A percentile compares a stretch with the other conserved stretches of the same genome.
phyloP scores from a whole-genome alignment of 2,797 vertebrate genomes.

The Eremophila alpestris region DNA sequence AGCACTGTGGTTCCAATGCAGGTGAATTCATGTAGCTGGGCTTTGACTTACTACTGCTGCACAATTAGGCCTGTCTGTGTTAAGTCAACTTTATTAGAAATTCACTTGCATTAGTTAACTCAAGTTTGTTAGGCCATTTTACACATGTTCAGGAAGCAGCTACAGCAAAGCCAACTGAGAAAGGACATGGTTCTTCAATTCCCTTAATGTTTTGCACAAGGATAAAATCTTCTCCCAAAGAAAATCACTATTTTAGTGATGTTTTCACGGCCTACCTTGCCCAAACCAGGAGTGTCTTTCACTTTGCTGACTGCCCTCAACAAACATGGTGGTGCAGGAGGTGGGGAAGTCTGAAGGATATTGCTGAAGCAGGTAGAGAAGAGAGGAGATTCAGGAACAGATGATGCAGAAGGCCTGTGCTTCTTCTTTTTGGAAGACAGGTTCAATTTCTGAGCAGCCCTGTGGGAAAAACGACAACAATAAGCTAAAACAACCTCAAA shows the following conservation, averaged over 20 bases:
- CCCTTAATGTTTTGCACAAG: neutral
- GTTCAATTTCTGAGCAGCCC: conserved; percentile 97
- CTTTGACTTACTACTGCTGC: neutral
- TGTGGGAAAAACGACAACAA: conserved; percentile 57
- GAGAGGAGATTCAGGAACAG: conserved; percentile 84
- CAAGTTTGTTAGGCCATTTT: neutral
- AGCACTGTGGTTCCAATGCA: neutral
- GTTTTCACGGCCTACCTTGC: conserved; percentile 85
- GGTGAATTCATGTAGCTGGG: neutral
- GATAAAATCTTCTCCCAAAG: neutral
- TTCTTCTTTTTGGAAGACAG: conserved; percentile 97
- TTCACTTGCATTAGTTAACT: neutral
- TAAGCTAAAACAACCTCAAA: neutral
- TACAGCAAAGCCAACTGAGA: neutral
- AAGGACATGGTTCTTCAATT: neutral
- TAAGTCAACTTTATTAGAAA: neutral
- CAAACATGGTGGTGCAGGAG: conserved; percentile 94
- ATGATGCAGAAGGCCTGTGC: conserved; percentile 79
- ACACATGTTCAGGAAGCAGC: accelerated
- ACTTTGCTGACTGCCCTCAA: conserved; percentile 94
- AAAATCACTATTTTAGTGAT: neutral
- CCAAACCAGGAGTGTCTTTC: conserved; percentile 94
- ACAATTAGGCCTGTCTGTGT: neutral
- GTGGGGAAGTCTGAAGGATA: conserved; percentile 87
- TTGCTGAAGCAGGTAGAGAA: conserved; percentile 94